Evolutionary conservation across 2,113 vertebrate species (phyloP).

Genomic region (Ornithorhynchus anatinus): DNA sequence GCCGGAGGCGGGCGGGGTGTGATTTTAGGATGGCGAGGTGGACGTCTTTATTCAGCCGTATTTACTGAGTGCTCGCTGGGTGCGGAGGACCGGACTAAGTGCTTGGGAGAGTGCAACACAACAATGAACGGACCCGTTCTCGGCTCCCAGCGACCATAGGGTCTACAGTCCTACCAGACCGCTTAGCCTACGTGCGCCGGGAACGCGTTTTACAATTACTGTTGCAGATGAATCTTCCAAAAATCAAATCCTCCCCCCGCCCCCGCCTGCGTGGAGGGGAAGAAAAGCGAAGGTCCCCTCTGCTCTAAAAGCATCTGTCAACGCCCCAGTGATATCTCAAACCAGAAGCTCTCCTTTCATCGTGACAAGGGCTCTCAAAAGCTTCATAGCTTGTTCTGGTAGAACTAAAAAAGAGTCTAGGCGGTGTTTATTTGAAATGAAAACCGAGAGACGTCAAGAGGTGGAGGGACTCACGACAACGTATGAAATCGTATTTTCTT

Average conservation of each 20-base stretch:
- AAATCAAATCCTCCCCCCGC: no score
- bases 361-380: constrained; percentile 24
- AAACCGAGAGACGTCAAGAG: not conserved
- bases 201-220: constrained; percentile 35
- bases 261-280: not conserved
- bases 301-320: constrained; percentile 35
- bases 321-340: not conserved
- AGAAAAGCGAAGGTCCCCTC: not conserved
- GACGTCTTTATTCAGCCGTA: no score
- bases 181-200: no score
- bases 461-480: accelerated
- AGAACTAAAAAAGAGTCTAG: not conserved
- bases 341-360: not conserved
- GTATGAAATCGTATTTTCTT: not conserved
- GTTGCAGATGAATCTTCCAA: constrained; percentile 18
- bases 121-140: constrained; percentile 41
- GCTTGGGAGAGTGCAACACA: no score
- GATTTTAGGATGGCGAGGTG: constrained; percentile 45
- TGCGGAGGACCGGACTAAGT: no score
- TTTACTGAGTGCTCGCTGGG: no score
- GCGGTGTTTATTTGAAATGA: constrained; percentile 2
- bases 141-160: constrained; percentile 26
- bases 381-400: not conserved
- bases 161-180: no score
- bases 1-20: not conserved